phyloP scores from a whole-genome alignment of 2,797 vertebrate species.

The Acanthurus lineatus region DNA sequence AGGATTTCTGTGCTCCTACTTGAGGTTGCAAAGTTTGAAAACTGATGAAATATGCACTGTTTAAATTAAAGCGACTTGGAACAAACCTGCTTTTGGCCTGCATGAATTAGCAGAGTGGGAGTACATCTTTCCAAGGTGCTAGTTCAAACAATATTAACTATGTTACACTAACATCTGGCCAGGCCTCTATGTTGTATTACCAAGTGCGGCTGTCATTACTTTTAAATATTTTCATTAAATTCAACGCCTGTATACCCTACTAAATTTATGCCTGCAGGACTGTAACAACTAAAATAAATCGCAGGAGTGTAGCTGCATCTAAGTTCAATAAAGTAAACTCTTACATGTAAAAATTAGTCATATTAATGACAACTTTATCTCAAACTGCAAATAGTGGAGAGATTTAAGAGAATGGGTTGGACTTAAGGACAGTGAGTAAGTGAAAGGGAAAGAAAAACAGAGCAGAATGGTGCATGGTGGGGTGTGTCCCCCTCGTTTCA shows the following conservation, averaged over 20 bases:
- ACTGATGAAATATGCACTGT: conserved; percentile 30
- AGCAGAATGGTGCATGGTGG: conserved; percentile 10
- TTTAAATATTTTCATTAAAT: conserved; percentile 42
- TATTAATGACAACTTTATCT: not conserved
- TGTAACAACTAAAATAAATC: conserved; percentile 4
- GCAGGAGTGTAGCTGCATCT: not conserved
- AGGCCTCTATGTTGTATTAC: conserved; percentile 7
- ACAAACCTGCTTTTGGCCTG: not conserved
- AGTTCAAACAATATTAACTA: conserved; percentile 24
- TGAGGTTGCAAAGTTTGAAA: not conserved
- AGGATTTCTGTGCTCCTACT: not conserved
- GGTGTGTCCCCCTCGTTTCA: conserved; percentile 41
- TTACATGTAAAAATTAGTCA: not conserved
- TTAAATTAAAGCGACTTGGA: conserved; percentile 22
- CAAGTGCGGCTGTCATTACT: conserved; percentile 10
- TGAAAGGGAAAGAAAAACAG: conserved; percentile 32
- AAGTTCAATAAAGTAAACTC: not conserved
- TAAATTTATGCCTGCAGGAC: conserved; percentile 11
- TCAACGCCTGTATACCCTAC: not conserved
- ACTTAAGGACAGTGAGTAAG: conserved; percentile 3
- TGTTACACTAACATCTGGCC: conserved; percentile 25
- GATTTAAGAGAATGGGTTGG: conserved; percentile 3
- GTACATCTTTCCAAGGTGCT: conserved; percentile 19
- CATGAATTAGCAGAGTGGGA: conserved; percentile 2
- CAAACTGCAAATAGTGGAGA: conserved; percentile 9